Evolutionary conservation across 2,113 vertebrate genomes (phyloP).

Genomic region (Nanger granti): DNA sequence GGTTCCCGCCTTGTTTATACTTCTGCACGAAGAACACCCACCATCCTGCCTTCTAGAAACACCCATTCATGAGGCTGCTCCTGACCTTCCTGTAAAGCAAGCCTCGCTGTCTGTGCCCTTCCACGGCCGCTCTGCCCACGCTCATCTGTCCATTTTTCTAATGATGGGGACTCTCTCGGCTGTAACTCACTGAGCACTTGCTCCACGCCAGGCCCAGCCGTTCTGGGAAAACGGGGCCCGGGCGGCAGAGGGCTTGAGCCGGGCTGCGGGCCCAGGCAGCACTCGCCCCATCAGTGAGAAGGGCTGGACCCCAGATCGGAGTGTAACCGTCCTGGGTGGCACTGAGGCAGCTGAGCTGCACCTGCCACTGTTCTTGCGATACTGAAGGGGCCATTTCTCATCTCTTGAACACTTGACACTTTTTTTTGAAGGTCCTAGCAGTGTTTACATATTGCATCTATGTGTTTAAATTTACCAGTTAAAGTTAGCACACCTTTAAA

Average conservation of each 20-base stretch:
- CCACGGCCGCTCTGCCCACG: rapidly evolving
- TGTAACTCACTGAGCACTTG: not conserved
- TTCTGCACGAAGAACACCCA: not conserved
- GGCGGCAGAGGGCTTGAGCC: rapidly evolving
- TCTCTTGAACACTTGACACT: rapidly evolving
- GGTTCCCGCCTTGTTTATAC: not conserved
- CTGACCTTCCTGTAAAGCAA: not conserved
- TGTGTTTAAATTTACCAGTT: not conserved
- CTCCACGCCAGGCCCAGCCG: not conserved
- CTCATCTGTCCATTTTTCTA: not conserved
- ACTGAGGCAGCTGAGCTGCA: rapidly evolving
- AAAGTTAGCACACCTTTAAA: not conserved
- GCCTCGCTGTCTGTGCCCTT: rapidly evolving
- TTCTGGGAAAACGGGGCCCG: rapidly evolving
- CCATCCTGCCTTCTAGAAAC: not conserved
- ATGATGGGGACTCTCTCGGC: rapidly evolving
- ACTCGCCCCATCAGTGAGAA: rapidly evolving
- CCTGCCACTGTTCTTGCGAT: rapidly evolving
- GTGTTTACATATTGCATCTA: not conserved
- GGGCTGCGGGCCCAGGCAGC: rapidly evolving
- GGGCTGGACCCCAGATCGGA: too few relatives aligned
- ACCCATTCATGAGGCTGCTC: too few relatives aligned
- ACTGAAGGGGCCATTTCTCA: rapidly evolving
- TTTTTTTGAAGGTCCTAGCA: not conserved
- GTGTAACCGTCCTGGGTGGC: not conserved